Conservation (phyloP, 2,113 vertebrate species). For the Gasterosteus aculeatus region DNA sequence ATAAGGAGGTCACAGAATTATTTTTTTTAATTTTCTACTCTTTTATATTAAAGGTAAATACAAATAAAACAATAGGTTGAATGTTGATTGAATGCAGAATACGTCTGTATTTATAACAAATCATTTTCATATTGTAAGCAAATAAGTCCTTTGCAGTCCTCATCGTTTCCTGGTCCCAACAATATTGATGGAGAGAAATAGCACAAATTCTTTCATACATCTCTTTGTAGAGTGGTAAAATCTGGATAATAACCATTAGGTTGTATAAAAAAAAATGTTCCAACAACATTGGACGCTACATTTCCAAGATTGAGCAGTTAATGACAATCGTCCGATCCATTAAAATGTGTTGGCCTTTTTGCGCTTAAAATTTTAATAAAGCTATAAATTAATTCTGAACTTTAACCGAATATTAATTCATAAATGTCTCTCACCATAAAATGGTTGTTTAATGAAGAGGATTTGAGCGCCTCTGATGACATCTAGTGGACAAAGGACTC, state of each 20-base stretch:
- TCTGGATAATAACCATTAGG: not conserved
- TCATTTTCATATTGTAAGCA: not conserved
- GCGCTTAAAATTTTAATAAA: slow-evolving; percentile 34
- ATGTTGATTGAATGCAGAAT: not conserved
- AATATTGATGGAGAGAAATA: not conserved
- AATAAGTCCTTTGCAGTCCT: not conserved
- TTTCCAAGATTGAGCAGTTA: not conserved
- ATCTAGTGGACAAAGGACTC: slow-evolving; percentile 62
- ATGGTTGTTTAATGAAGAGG: not conserved
- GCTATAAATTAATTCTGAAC: slow-evolving; percentile 18
- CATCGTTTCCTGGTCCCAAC: not conserved
- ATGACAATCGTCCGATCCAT: slow-evolving; percentile 15
- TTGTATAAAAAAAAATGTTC: not conserved
- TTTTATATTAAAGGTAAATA: slow-evolving; percentile 1
- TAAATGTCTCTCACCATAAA: not conserved
- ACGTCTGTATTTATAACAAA: slow-evolving; percentile 5
- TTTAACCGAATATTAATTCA: slow-evolving; percentile 6
- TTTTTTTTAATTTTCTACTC: slow-evolving; percentile 13
- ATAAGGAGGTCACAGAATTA: not conserved
- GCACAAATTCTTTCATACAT: not conserved
- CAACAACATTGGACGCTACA: not conserved
- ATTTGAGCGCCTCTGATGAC: slow-evolving; percentile 61
- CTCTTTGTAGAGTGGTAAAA: not conserved
- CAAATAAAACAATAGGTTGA: not conserved
- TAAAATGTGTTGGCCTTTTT: not conserved